These are phyloP conservation scores for Silvanus unidentatus DNA, from an alignment of 2,888 invertebrate genomes.

Conservation along the genomic window DNA sequence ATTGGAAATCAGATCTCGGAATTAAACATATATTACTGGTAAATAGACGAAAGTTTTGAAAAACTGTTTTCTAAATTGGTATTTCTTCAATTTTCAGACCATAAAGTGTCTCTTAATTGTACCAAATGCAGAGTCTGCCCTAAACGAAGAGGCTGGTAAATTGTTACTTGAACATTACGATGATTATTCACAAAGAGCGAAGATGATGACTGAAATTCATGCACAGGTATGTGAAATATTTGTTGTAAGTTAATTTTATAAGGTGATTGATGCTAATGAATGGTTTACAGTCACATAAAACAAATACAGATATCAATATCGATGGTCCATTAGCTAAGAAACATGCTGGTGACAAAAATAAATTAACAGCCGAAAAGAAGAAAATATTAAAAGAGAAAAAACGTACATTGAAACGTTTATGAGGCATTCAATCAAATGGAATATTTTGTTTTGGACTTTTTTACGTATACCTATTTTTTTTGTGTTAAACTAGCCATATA, in stretches of 20 bases:
- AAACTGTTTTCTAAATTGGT: background rate
- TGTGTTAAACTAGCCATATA: too few relatives aligned
- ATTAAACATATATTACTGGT: constrained; percentile 89
- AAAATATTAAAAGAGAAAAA: constrained; percentile 77
- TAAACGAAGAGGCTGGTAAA: constrained; percentile 96
- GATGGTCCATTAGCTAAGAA: constrained; percentile 76
- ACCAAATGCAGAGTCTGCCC: constrained; percentile 94
- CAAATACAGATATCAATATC: constrained; percentile 47
- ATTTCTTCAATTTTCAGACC: constrained; percentile 53
- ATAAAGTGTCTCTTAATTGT: constrained; percentile 93
- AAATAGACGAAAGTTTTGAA: constrained; percentile 31
- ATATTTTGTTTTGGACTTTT: constrained; percentile 14
- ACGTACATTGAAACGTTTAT: constrained; percentile 79
- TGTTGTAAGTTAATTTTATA: background rate
- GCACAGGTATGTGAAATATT: constrained; percentile 54
- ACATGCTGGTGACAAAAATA: constrained; percentile 75
- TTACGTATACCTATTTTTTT: constrained; percentile 13
- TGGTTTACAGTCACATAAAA: constrained; percentile 45
- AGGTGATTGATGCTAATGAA: background rate
- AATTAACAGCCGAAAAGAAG: constrained; percentile 61
- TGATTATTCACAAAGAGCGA: constrained; percentile 82
- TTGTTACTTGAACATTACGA: constrained; percentile 87
- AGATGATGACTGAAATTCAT: constrained; percentile 89
- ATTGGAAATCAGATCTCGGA: constrained; percentile 94
- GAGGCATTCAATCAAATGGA: constrained; percentile 44